Conservation (phyloP, 35 echinoderm and acorn worm species). For the Lytechinus pictus region DNA sequence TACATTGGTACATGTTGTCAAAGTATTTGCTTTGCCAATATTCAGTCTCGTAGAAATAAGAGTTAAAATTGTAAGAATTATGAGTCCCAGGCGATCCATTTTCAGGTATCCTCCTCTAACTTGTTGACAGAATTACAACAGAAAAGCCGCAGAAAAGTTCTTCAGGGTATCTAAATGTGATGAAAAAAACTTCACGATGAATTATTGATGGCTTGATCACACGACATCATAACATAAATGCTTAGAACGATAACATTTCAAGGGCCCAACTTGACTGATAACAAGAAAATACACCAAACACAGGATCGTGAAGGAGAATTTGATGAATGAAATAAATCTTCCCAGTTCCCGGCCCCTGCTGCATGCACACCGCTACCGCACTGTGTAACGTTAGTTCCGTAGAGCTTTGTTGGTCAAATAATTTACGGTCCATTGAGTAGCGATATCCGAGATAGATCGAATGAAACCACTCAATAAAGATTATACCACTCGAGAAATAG, state of each 20-base stretch:
- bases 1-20: slow-evolving; percentile 40
- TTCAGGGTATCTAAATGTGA: neutral
- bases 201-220: neutral
- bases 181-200: neutral
- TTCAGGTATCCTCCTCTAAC: neutral
- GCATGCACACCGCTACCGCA: neutral
- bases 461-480: slow-evolving; percentile 13
- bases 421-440: neutral
- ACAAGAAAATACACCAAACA: neutral
- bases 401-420: neutral
- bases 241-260: neutral
- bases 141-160: neutral
- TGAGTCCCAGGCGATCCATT: slow-evolving; percentile 53
- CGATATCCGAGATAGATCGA: neutral
- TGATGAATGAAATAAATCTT: too few relatives aligned
- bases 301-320: too few relatives aligned
- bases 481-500: neutral
- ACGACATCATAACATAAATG: neutral
- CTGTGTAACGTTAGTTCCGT: neutral
- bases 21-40: neutral
- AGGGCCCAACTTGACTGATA: neutral
- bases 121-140: slow-evolving; percentile 38
- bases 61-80: slow-evolving; percentile 32
- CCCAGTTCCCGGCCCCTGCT: too few relatives aligned
- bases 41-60: neutral